Evolutionary conservation across 2,888 invertebrate genomes (phyloP).

Genomic region (Drosophila mulleri): DNA sequence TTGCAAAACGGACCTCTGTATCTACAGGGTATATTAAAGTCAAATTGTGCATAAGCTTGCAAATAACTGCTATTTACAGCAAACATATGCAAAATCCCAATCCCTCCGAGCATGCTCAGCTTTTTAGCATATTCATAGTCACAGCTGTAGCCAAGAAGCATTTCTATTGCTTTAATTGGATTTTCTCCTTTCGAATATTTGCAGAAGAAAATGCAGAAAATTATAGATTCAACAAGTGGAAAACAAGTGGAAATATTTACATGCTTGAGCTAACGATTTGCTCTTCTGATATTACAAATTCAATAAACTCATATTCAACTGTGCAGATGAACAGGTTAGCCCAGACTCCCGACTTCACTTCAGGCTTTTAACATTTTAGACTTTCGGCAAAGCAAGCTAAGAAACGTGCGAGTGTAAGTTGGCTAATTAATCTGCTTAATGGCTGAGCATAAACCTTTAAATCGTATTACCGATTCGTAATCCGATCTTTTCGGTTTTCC

Average conservation of each 20-base stretch:
- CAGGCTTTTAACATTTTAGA: too few relatives aligned
- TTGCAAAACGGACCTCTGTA: not conserved
- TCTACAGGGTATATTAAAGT: conserved; percentile 17
- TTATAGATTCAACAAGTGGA: conserved; percentile 47
- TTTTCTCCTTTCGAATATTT: not conserved
- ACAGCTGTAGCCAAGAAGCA: not conserved
- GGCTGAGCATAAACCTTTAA: not conserved
- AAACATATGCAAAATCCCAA: conserved; percentile 23
- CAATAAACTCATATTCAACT: not conserved
- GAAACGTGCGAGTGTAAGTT: not conserved
- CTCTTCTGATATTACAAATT: not conserved
- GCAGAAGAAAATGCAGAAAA: not conserved
- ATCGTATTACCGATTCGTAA: not conserved
- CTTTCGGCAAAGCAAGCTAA: not conserved
- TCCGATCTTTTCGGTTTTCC: conserved; percentile 7
- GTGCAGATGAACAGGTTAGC: too few relatives aligned
- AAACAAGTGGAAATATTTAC: conserved; percentile 48
- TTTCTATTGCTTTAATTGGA: conserved; percentile 25
- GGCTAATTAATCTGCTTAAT: conserved; percentile 2
- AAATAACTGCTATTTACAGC: conserved; percentile 49
- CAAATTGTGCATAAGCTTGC: conserved; percentile 50
- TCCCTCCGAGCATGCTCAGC: not conserved
- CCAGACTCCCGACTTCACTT: too few relatives aligned
- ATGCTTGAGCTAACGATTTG: conserved; percentile 33
- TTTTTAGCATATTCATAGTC: conserved; percentile 11